phyloP scores from a whole-genome alignment of 2,113 vertebrate genomes.

The Origma solitaria region DNA sequence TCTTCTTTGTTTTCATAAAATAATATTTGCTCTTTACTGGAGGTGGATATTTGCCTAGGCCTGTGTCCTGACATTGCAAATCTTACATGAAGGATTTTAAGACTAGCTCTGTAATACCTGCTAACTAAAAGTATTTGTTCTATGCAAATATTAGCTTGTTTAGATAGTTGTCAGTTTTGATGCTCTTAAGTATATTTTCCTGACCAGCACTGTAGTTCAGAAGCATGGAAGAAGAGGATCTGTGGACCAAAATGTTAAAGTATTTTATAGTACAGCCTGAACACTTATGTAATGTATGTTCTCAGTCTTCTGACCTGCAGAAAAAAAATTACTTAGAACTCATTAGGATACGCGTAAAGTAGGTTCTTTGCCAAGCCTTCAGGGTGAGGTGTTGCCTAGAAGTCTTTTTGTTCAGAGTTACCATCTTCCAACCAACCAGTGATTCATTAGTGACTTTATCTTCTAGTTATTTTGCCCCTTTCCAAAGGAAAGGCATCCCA shows the following conservation, averaged over 20 bases:
- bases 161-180: background rate
- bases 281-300: background rate
- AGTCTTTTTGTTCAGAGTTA: background rate
- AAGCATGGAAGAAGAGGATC: background rate
- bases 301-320: background rate
- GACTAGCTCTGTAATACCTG: background rate
- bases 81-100: background rate
- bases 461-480: background rate
- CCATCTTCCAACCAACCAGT: background rate
- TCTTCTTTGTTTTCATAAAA: background rate
- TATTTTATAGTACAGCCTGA: background rate
- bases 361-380: constrained; percentile 2
- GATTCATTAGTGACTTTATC: constrained; percentile 2
- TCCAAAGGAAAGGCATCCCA: background rate
- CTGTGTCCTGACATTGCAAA: background rate
- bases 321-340: background rate
- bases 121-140: background rate
- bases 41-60: background rate
- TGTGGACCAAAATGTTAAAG: background rate
- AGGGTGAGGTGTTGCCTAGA: constrained; percentile 4
- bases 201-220: background rate
- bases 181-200: background rate
- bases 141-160: background rate
- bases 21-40: background rate
- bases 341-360: background rate